phyloP scores from a whole-genome alignment of 2,113 vertebrate species.

The Prinia subflava region DNA sequence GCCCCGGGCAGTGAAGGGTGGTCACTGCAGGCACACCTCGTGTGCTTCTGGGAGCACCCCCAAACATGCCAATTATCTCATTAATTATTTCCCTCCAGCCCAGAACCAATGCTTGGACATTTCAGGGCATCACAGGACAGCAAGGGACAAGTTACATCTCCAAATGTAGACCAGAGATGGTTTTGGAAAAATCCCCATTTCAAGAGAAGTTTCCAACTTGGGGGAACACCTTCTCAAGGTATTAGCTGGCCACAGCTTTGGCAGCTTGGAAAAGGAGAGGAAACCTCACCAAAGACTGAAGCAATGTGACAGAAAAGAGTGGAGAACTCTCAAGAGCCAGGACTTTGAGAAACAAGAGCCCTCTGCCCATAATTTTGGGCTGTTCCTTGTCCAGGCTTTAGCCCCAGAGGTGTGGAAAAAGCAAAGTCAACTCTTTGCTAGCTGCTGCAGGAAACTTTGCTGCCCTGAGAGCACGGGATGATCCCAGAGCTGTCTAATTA shows the following conservation, averaged over 20 bases:
- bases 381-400: not conserved
- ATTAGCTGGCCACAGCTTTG: not conserved
- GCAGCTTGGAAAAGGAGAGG: not conserved
- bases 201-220: not conserved
- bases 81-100: not conserved
- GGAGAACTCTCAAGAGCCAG: not conserved
- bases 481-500: not conserved
- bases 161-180: not conserved
- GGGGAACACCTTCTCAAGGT: not conserved
- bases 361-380: not conserved
- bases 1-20: not conserved
- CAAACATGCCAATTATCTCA: not conserved
- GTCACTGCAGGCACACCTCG: rapidly evolving
- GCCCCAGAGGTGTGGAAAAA: not conserved
- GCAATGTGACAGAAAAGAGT: not conserved
- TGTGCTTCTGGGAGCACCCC: not conserved
- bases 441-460: not conserved
- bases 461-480: not conserved
- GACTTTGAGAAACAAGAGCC: not conserved
- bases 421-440: not conserved
- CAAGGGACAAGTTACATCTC: not conserved
- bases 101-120: not conserved
- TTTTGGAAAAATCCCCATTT: not conserved
- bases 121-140: not conserved
- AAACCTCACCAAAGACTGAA: not conserved